These are phyloP conservation scores for Sphecodes monilicornis DNA, from an alignment of 2,888 invertebrate species.

Conservation along the genomic window DNA sequence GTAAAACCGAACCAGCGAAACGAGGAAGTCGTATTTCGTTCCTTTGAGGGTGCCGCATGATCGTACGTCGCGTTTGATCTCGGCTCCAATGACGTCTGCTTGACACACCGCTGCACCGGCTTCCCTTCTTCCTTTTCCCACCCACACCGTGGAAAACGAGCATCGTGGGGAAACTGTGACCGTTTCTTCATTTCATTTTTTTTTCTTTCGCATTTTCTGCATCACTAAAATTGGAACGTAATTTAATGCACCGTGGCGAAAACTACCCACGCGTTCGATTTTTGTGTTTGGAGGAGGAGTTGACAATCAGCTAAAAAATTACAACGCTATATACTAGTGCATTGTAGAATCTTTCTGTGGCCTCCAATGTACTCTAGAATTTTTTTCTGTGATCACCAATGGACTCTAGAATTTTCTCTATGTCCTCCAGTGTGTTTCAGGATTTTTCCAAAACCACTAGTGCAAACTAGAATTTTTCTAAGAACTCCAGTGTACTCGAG, in stretches of 20 bases:
- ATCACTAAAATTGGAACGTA: background rate
- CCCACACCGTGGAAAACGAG: slow-evolving; percentile 24
- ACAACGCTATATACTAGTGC: no score
- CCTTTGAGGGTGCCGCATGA: slow-evolving; percentile 61
- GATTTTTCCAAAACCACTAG: no score
- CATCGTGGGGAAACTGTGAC: slow-evolving; percentile 10
- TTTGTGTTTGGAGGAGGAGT: no score
- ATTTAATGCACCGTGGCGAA: background rate
- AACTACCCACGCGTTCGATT: background rate
- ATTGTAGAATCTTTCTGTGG: no score
- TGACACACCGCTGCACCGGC: background rate
- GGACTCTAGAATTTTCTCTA: no score
- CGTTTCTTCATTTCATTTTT: background rate
- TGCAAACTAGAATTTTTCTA: no score
- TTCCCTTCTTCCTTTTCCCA: background rate
- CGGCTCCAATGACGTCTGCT: slow-evolving; percentile 23
- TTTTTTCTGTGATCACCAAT: no score
- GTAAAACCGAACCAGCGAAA: slow-evolving; percentile 51
- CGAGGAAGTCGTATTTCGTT: slow-evolving; percentile 68
- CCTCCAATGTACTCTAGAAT: no score
- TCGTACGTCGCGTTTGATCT: slow-evolving; percentile 55
- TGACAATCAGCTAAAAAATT: no score
- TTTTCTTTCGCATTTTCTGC: background rate
- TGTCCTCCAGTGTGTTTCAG: no score
- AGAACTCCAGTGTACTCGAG: no score